phyloP scores from a whole-genome alignment of 30 jellyfish, hydroid and myxozoan genomes.

The Hydractinia symbiolongicarpus region DNA sequence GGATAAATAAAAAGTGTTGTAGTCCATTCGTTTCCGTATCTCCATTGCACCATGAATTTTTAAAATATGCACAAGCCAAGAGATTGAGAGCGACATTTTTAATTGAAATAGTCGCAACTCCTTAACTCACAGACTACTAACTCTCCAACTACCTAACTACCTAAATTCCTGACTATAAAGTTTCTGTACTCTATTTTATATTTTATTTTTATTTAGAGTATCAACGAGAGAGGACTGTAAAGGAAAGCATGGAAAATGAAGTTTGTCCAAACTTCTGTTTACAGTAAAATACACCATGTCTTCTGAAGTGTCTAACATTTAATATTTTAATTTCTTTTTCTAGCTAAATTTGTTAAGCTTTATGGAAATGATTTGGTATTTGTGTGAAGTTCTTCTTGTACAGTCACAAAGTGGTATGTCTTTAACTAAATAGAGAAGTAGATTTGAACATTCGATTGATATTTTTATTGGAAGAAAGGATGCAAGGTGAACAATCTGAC shows the following conservation, averaged over 20 bases:
- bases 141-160: neutral
- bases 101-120: neutral
- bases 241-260: neutral
- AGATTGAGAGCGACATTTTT: neutral
- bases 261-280: neutral
- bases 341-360: constrained; percentile 57
- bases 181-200: neutral
- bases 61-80: too few relatives aligned
- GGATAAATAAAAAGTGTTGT: neutral
- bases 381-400: constrained; percentile 59
- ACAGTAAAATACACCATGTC: neutral
- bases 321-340: neutral
- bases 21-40: neutral
- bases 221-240: neutral
- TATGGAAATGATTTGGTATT: constrained; percentile 85
- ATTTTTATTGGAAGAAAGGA: too few relatives aligned
- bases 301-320: neutral
- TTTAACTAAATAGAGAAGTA: neutral
- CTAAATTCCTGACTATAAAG: neutral
- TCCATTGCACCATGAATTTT: neutral
- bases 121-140: neutral
- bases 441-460: neutral
- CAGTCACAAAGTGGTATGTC: constrained; percentile 66
- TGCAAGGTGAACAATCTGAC: too few relatives aligned
- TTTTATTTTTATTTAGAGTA: neutral